phyloP scores from a whole-genome alignment of 2,113 vertebrate genomes.

The Syrmaticus mikado region DNA sequence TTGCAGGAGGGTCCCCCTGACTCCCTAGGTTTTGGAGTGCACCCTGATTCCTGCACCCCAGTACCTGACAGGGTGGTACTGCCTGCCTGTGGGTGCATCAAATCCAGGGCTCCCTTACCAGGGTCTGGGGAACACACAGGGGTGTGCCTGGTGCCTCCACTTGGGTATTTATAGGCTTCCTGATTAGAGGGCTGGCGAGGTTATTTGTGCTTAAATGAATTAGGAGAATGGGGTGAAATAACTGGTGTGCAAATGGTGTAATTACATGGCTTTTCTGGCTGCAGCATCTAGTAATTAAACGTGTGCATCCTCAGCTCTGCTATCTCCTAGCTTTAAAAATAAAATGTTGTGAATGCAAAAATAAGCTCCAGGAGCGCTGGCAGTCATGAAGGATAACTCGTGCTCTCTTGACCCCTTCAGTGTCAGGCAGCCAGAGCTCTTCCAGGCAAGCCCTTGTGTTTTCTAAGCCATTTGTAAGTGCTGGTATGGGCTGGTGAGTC shows the following conservation, averaged over 20 bases:
- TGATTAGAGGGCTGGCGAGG: not conserved
- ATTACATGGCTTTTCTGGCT: slow-evolving; percentile 5
- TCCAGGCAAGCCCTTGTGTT: not conserved
- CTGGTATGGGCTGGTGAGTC: not conserved
- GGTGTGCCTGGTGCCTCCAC: not conserved
- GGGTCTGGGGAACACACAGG: not conserved
- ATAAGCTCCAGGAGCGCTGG: not conserved
- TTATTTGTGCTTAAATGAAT: slow-evolving; percentile 28
- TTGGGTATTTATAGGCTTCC: not conserved
- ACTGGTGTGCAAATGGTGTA: not conserved
- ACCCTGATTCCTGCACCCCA: not conserved
- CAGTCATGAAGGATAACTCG: slow-evolving; percentile 1
- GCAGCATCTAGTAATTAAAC: slow-evolving; percentile 14
- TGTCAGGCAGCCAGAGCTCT: not conserved
- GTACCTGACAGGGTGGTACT: not conserved
- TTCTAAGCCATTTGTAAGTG: not conserved
- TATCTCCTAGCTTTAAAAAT: not conserved
- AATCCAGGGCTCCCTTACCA: rapidly evolving
- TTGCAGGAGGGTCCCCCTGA: not conserved
- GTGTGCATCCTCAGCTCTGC: not conserved
- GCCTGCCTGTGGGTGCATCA: rapidly evolving
- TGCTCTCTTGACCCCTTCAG: not conserved
- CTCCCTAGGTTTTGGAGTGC: not conserved
- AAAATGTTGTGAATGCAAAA: not conserved
- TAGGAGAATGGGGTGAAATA: slow-evolving; percentile 12